These are phyloP conservation scores for Tenthredo scrophulariae DNA, from an alignment of 2,888 invertebrate species.

Conservation along the genomic window DNA sequence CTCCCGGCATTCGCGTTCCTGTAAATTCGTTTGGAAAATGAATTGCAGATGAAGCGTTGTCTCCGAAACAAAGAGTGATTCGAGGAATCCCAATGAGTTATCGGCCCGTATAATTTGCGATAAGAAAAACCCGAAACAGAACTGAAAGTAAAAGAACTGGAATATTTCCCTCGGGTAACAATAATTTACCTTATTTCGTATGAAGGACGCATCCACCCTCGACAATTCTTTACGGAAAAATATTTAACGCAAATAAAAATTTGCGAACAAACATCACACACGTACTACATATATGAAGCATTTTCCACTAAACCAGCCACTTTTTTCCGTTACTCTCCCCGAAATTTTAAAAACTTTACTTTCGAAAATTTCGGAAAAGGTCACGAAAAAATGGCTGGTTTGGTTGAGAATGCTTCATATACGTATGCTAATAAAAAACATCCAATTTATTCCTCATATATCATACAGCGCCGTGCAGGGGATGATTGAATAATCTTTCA, in stretches of 20 bases:
- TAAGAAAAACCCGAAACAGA: slow-evolving; percentile 34
- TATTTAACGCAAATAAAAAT: not conserved
- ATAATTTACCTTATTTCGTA: slow-evolving; percentile 13
- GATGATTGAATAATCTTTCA: slow-evolving; percentile 61
- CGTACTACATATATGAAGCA: too few species aligned
- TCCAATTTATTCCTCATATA: not conserved
- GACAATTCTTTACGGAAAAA: slow-evolving; percentile 6
- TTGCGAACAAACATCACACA: not conserved
- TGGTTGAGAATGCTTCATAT: not conserved
- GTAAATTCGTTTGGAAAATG: slow-evolving; percentile 57
- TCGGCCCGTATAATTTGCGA: slow-evolving; percentile 48
- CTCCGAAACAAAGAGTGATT: slow-evolving; percentile 54
- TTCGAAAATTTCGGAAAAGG: too few species aligned
- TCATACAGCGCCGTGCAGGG: slow-evolving; percentile 18
- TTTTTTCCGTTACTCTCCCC: too few species aligned
- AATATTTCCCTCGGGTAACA: slow-evolving; percentile 35
- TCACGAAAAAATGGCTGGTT: too few species aligned
- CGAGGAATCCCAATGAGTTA: slow-evolving; percentile 54
- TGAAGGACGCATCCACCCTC: not conserved
- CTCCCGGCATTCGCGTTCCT: slow-evolving; percentile 20
- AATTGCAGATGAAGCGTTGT: slow-evolving; percentile 57
- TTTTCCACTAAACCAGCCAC: too few species aligned
- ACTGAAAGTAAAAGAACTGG: not conserved
- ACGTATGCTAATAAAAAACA: not conserved
- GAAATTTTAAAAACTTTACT: too few species aligned